Evolutionary conservation across 2,797 vertebrate species (phyloP).

Genomic region (Zenarchopterus dispar): DNA sequence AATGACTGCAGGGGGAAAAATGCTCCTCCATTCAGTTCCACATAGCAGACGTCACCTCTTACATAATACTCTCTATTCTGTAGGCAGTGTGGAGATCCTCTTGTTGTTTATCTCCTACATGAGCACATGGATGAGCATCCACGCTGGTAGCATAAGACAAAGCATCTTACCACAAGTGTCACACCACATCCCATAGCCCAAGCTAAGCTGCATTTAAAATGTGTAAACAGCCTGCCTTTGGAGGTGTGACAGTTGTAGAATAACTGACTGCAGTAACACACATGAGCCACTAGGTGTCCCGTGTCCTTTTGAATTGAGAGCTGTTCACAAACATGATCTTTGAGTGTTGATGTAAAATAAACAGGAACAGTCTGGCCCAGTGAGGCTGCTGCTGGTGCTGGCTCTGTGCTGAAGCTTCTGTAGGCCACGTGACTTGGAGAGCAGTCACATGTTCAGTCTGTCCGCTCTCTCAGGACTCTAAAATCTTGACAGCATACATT

Average conservation of each 20-base stretch:
- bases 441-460: background rate
- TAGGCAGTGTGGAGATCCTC: too few species aligned
- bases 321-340: background rate
- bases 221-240: background rate
- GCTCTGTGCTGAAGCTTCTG: background rate
- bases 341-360: background rate
- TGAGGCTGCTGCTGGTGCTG: background rate
- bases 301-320: background rate
- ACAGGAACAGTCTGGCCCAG: background rate
- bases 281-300: constrained; percentile 25
- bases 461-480: background rate
- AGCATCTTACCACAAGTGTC: too few species aligned
- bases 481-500: too few species aligned
- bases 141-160: too few species aligned
- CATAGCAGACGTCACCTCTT: too few species aligned
- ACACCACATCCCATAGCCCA: too few species aligned
- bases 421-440: background rate
- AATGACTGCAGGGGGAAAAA: too few species aligned
- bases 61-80: too few species aligned
- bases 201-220: too few species aligned
- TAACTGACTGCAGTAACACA: constrained; percentile 7
- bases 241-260: background rate
- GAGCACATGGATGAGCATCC: too few species aligned
- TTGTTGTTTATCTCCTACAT: too few species aligned
- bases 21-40: too few species aligned